Evolutionary conservation across 2,888 invertebrate species (phyloP), one percentile per base, ranked within the genome.

Genomic region (Chymomyza procnemis): DNA sequence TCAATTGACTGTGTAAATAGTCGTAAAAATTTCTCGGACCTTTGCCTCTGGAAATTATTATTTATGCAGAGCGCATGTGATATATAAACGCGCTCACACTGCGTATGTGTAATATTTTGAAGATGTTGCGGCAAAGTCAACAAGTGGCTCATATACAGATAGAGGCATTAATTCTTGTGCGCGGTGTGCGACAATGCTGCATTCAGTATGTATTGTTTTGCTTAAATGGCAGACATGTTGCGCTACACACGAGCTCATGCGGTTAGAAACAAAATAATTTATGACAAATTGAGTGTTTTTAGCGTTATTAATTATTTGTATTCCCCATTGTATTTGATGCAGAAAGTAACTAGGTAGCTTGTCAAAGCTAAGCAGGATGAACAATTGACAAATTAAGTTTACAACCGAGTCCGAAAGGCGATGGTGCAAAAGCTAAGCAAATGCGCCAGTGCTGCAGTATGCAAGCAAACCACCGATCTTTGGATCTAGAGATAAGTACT

Each of bases 1-100:
- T 67, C 82, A 85, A 80, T 77, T 73, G 80, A 59, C 79, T 80
- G 82, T 73, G 82, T 79, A 81, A 81, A 80, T 67, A 74, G 76
- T 80, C 76, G 74, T 79, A 79, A 80, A 84, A 26, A n/a, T n/a
- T 79, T 84, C 74, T 84, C 3, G 34, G 34, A 41, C 12, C 12
- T 41, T 41, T 41, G 18, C 16, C 48, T 26, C 26, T 6, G 26
- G 26, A 26, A 26, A 26, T n/a, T n/a, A 26, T 26, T 26, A 26
- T 26, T 26, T 26, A 26, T 26, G 26, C 48, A 50, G 8, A 16
- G 16, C 16, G 16, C 48, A 6, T 50, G 48, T 50, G 14, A 50
- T 50, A 4, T 50, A 4, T 18, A 41, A 12, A 41, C 34, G 34
- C 34, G 12, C 34, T 41, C 34, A 41, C 34, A 18, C 48, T 67